Base-by-base conservation (phyloP, 1,140 invertebrate genomes). In the Schlechtendalia chinensis region DNA sequence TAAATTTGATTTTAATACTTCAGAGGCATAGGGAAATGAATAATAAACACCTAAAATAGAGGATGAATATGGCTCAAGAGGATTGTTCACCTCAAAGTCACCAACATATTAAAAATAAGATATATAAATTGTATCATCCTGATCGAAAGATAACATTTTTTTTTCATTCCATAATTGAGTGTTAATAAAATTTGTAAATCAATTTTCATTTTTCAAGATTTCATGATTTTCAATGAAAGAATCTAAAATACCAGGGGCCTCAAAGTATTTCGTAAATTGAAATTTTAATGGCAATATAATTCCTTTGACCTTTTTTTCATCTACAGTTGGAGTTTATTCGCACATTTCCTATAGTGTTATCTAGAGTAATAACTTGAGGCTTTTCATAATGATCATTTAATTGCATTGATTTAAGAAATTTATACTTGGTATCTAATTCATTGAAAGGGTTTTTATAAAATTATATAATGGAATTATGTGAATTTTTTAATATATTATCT, bases 231-330 rank as follows among this genome's bases (percentile, higher is more conserved):
- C 3, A 59, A 22, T 6, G 16, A 59, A 59, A 27, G 6, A 12
- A 10, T 27, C 24, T 10, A 59, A 59, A 59, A 22, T 27, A 6
- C 16, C 24, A 27, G 56, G 56, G 3, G 24, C 17, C n/a, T 59
- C 56, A 22, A 59, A 59, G n/a, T 17, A 59, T 22, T 59, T 59
- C 16, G 6, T 59, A 59, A 59, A 59, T 59, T 59, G 56, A 22
- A 59, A 59, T 59, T 59, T 59, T 59, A 59, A 59, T 59, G 56
- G 56, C 17, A 59, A 16, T 22, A 59, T 59, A 59, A 27, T n/a
- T 14, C 10, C 50, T 53, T 53, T 53, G 10, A 16, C 14, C 11
- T 53, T 53, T 53, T 53, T 53, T 8, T 5, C 50, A 53, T 11
- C 50, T 14, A 53, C 14, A 12, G 50, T 53, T 53, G 16, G 5